phyloP scores from a whole-genome alignment of 2,797 vertebrate species.

The Chaunax sp. region DNA sequence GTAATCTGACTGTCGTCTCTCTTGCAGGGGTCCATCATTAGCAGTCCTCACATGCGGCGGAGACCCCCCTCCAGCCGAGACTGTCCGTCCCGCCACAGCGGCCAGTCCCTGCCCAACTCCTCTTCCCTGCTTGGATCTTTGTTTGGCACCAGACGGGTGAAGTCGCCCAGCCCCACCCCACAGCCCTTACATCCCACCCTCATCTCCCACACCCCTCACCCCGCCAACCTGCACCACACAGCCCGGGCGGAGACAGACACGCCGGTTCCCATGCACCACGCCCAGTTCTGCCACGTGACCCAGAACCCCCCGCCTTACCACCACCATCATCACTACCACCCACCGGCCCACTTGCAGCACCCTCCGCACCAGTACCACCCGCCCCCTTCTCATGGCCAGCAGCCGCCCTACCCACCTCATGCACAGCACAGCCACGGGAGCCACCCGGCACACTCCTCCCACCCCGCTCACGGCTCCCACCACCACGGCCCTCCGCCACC shows the following conservation, averaged over 20 bases:
- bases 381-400: slow-evolving; percentile 78
- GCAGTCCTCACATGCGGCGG: slow-evolving; percentile 94
- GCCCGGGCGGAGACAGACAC: slow-evolving; percentile 76
- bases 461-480: slow-evolving; percentile 80
- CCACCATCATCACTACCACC: slow-evolving; percentile 96
- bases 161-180: slow-evolving; percentile 86
- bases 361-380: slow-evolving; percentile 84
- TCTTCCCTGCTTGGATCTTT: slow-evolving; percentile 94
- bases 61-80: slow-evolving; percentile 92
- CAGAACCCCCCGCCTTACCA: slow-evolving; percentile 95
- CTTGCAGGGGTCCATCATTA: slow-evolving; percentile 98
- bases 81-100: slow-evolving; percentile 89
- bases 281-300: slow-evolving; percentile 89
- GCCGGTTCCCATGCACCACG: slow-evolving; percentile 82
- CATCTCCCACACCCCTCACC: slow-evolving; percentile 85
- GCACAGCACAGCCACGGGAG: slow-evolving; percentile 82
- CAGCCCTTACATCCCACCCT: slow-evolving; percentile 84
- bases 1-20: slow-evolving; percentile 57
- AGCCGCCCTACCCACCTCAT: slow-evolving; percentile 76
- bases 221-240: slow-evolving; percentile 85
- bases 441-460: slow-evolving; percentile 80
- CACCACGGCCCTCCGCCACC: slow-evolving; percentile 64
- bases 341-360: slow-evolving; percentile 90
- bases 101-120: slow-evolving; percentile 91
- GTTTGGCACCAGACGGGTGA: slow-evolving; percentile 91